Evolutionary conservation across 1,140 invertebrate species (phyloP), one percentile per base, ranked within the genome.

Genomic region (Venturia canescens): DNA sequence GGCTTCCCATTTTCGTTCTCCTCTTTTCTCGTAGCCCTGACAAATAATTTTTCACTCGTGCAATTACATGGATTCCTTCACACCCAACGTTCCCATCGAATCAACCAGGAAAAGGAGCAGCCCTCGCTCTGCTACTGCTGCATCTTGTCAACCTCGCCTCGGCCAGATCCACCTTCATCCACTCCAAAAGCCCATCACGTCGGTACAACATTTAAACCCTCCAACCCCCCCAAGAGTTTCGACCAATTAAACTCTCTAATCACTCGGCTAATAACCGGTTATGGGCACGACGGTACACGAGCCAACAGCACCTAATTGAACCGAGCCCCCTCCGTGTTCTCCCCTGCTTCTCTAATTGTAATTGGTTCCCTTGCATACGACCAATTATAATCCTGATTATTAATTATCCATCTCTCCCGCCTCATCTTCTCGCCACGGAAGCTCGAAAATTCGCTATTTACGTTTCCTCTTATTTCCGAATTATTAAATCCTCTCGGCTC

Each of bases 211-310:
- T 27, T 26, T 23, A 23, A 66, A 66, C 23, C n/a, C n/a, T 66
- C 23, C 23, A 66, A 27, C n/a, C 16, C n/a, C 16, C 50, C 71
- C 48, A 63, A 76, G 50, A 63, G 72, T 76, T 79, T 72, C 78
- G 78, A 79, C 66, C 78, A 70, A 79, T 79, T 70, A 53, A 60
- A 79, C 69, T 69, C 66, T 53, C 26, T 70, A 70, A 79, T 79
- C 38, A 72, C 66, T 79, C 53, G 60, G 38, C 78, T 70, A 67
- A 79, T 79, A 79, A 79, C 78, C 44, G 75, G 53, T 66, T 77
- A 77, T 38, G 50, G 63, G 76, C 18, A 23, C 57, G 26, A 78
- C n/a, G 57, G 27, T 78, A 44, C 31, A 50, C 69, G 44, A 67
- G 27, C 78, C 44, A 79, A 72, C 72, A 63, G 27, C 4, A 69